phyloP scores from a whole-genome alignment of 2,113 vertebrate species.

The Pandion haliaetus region DNA sequence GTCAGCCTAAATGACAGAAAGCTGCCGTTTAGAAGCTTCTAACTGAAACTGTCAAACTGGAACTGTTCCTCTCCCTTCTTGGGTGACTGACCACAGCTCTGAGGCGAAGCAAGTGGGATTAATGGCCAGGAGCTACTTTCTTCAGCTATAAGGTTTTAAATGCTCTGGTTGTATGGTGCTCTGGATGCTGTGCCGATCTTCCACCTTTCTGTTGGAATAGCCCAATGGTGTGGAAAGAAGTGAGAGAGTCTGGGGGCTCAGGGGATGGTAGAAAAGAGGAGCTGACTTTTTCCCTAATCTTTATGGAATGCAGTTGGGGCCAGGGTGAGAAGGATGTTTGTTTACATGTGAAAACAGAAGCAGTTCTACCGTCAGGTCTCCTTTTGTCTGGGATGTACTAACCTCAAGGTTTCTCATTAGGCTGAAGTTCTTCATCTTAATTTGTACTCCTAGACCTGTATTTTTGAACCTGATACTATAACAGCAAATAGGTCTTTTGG shows the following conservation, averaged over 20 bases:
- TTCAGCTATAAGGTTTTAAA: neutral
- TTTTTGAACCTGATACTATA: neutral
- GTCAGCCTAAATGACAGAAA: neutral
- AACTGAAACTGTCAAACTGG: neutral
- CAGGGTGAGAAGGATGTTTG: neutral
- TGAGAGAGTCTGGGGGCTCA: neutral
- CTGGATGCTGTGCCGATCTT: neutral
- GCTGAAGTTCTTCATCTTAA: neutral
- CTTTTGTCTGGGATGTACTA: neutral
- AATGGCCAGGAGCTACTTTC: neutral
- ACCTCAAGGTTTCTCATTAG: neutral
- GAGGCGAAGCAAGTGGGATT: neutral
- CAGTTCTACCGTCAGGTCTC: neutral
- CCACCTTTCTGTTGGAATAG: neutral
- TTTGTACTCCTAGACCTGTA: neutral
- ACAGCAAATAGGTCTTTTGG: neutral
- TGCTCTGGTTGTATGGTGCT: neutral
- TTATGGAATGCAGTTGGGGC: neutral
- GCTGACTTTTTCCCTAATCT: neutral
- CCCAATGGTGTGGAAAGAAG: neutral
- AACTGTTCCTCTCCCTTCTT: neutral
- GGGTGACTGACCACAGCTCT: rapidly evolving
- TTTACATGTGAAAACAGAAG: neutral
- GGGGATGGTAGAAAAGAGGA: neutral
- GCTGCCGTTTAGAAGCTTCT: neutral